Percentiles rank a stretch among this genome's conserved stretches.
Evolutionary conservation across 2,113 vertebrate genomes (phyloP).

Genomic region (Atractosteus spatula): DNA sequence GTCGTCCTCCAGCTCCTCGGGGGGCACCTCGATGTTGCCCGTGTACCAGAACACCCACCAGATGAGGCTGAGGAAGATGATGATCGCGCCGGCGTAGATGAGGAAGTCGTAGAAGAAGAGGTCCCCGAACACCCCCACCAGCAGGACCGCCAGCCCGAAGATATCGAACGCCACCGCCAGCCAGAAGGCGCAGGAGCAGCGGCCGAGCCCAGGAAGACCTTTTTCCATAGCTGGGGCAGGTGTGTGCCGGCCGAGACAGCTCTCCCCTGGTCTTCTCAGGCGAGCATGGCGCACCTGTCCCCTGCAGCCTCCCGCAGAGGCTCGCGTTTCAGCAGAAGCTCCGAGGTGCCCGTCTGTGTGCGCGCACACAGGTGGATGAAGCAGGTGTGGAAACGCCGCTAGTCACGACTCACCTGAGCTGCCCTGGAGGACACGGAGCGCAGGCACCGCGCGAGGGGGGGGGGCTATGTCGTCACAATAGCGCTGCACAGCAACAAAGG

Average conservation of each 20-base stretch:
- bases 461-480: slow-evolving; percentile 21
- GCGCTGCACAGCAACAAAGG: background rate
- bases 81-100: slow-evolving; percentile 78
- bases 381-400: slow-evolving; percentile 23
- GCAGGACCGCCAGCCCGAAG: slow-evolving; percentile 68
- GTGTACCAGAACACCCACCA: slow-evolving; percentile 96
- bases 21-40: slow-evolving; percentile 82
- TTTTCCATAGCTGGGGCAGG: slow-evolving; percentile 37
- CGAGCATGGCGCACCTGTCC: background rate
- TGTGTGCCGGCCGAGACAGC: background rate
- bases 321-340: too few relatives aligned
- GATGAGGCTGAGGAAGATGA: slow-evolving; percentile 85
- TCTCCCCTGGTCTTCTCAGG: background rate
- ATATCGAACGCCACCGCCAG: slow-evolving; percentile 79
- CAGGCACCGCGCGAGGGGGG: slow-evolving; percentile 7
- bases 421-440: background rate
- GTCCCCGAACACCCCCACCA: slow-evolving; percentile 74
- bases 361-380: slow-evolving; percentile 7
- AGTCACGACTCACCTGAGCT: slow-evolving; percentile 16
- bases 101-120: slow-evolving; percentile 75
- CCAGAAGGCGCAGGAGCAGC: slow-evolving; percentile 82
- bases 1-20: slow-evolving; percentile 65
- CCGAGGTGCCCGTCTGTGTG: background rate
- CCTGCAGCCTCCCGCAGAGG: too few relatives aligned
- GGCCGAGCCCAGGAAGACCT: slow-evolving; percentile 58